A percentile compares a stretch with the other conserved stretches of the same genome.
These are phyloP conservation scores for Plecturocebus donacophilus DNA, from an alignment of 2,113 vertebrate genomes.

Conservation along the genomic window DNA sequence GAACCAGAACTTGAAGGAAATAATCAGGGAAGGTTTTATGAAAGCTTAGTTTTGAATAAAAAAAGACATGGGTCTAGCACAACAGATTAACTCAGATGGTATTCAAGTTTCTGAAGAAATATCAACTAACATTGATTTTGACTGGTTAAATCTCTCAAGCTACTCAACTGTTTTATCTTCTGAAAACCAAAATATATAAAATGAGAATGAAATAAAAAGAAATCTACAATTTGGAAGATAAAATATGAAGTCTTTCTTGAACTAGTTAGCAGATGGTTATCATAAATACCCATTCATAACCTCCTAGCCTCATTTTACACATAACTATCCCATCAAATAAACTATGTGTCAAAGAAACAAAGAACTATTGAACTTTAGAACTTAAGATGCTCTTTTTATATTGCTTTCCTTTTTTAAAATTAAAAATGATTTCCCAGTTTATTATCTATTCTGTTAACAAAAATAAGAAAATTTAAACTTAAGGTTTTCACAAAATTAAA, in stretches of 20 bases:
- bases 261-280: neutral
- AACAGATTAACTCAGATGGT: neutral
- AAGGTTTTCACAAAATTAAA: neutral
- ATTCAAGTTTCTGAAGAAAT: slow-evolving; percentile 31
- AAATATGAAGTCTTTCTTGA: neutral
- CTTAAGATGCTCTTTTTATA: neutral
- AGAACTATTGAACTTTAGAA: neutral
- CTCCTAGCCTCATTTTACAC: neutral
- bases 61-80: neutral
- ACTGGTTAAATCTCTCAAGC: slow-evolving; percentile 23
- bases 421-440: neutral
- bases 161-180: neutral
- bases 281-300: neutral
- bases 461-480: neutral
- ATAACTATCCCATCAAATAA: neutral
- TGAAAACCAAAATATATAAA: slow-evolving; percentile 40
- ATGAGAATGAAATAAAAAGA: slow-evolving; percentile 1
- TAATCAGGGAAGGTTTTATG: neutral
- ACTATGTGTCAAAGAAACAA: neutral
- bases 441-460: neutral
- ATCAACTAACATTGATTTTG: neutral
- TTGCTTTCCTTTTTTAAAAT: slow-evolving; percentile 10
- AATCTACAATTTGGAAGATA: neutral
- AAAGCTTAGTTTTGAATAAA: neutral
- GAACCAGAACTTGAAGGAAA: neutral